Evolutionary conservation across 2,888 invertebrate genomes (phyloP).

Genomic region (Cotesia congregata): DNA sequence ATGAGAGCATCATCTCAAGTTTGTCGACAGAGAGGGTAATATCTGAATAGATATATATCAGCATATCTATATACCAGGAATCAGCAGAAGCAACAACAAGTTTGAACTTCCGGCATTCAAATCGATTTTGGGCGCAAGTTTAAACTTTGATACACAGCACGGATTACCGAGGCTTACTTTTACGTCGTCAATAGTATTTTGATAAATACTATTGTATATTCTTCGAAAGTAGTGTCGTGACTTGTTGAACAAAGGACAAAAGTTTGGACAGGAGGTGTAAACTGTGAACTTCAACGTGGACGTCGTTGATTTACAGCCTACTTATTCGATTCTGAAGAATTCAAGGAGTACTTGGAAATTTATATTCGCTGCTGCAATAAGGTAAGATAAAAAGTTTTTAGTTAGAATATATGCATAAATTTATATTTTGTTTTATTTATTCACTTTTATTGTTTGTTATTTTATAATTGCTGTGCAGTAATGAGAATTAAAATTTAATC

Average conservation of each 20-base stretch:
- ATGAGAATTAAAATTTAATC: slow-evolving; percentile 3
- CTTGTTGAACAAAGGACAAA: slow-evolving; percentile 14
- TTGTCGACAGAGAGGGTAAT: slow-evolving; percentile 28
- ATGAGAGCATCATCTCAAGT: slow-evolving; percentile 39
- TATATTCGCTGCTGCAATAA: neutral
- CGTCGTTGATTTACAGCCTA: neutral
- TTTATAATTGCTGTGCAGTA: neutral
- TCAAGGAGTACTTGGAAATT: neutral
- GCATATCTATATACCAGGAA: neutral
- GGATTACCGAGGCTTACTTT: slow-evolving; percentile 12
- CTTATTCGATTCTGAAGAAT: neutral
- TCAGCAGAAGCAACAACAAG: neutral
- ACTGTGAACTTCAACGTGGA: neutral
- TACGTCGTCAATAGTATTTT: slow-evolving; percentile 36
- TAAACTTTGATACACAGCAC: slow-evolving; percentile 5
- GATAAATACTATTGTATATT: slow-evolving; percentile 27
- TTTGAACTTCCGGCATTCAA: slow-evolving; percentile 36
- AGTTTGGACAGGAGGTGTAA: slow-evolving; percentile 1
- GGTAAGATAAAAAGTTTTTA: neutral
- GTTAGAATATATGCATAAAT: neutral
- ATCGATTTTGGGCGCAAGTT: slow-evolving; percentile 31
- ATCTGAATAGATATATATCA: slow-evolving; percentile 13
- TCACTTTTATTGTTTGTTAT: neutral
- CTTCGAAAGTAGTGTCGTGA: slow-evolving; percentile 4
- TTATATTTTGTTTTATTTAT: neutral